Evolutionary conservation across 1,140 invertebrate genomes (phyloP).

Genomic region (Aphidius gifuensis): DNA sequence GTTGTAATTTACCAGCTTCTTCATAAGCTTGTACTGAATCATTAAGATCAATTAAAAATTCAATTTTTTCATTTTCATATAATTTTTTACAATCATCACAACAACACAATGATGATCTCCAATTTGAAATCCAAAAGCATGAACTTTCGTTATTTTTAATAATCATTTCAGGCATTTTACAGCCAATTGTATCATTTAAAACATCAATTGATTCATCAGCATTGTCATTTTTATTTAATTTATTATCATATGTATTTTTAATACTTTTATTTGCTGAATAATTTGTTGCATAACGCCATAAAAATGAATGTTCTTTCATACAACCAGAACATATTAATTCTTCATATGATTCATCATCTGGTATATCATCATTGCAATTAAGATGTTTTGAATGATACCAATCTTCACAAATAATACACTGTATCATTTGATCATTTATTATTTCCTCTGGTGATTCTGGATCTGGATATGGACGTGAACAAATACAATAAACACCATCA

Average conservation of each 20-base stretch:
- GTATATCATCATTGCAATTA: conserved; percentile 56
- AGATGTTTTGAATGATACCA: conserved; percentile 93
- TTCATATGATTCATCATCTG: conserved; percentile 63
- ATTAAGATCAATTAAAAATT: conserved; percentile 74
- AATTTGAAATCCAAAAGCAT: conserved; percentile 70
- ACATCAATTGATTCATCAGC: conserved; percentile 36
- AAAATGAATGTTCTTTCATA: conserved; percentile 72
- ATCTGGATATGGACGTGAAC: conserved; percentile 93
- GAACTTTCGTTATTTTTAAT: conserved; percentile 33
- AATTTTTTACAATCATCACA: conserved; percentile 60
- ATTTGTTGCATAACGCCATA: conserved; percentile 66
- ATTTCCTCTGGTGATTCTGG: conserved; percentile 75
- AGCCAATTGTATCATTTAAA: conserved; percentile 28
- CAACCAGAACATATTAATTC: conserved; percentile 79
- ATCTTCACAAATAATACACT: conserved; percentile 96
- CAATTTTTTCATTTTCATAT: conserved; percentile 66
- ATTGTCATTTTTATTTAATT: conserved; percentile 7
- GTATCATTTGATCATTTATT: conserved; percentile 89
- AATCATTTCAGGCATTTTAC: conserved; percentile 38
- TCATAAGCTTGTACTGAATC: conserved; percentile 89
- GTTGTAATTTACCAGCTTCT: conserved; percentile 66
- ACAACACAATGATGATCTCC: conserved; percentile 72
- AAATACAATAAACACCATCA: conserved; percentile 87
- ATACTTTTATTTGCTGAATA: conserved; percentile 34
- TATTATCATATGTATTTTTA: not conserved